Percentiles rank a stretch among this genome's conserved stretches.
Evolutionary conservation across 2,888 invertebrate genomes (phyloP).

Genomic region (Pecten maximus): DNA sequence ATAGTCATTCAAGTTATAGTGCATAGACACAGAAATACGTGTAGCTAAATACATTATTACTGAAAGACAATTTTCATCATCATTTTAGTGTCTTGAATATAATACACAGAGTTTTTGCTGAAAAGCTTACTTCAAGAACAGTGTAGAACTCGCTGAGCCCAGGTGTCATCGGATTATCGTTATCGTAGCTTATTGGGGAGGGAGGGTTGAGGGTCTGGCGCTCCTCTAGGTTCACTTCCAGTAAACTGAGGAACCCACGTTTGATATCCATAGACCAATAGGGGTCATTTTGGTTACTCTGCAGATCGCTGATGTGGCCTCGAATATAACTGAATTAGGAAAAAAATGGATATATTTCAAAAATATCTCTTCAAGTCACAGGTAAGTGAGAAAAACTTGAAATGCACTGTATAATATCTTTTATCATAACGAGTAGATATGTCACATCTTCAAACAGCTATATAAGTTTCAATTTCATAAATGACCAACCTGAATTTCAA

Average conservation of each 20-base stretch:
- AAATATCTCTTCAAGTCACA: background rate
- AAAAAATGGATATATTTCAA: background rate
- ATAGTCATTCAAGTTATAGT: too few relatives aligned
- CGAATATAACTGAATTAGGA: conserved; percentile 66
- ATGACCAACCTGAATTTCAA: conserved; percentile 65
- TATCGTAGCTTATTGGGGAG: conserved; percentile 46
- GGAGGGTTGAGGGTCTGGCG: conserved; percentile 55
- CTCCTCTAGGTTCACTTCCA: conserved; percentile 76
- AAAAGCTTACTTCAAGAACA: conserved; percentile 69
- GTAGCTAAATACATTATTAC: too few relatives aligned
- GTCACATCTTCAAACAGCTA: too few relatives aligned
- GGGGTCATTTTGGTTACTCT: conserved; percentile 77
- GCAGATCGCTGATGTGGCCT: conserved; percentile 72
- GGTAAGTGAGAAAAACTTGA: background rate
- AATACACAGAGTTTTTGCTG: too few relatives aligned
- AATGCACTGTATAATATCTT: background rate
- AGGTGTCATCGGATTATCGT: background rate
- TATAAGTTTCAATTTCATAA: background rate
- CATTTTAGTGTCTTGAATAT: too few relatives aligned
- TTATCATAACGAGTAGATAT: background rate
- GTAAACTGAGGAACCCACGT: conserved; percentile 77
- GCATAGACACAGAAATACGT: too few relatives aligned
- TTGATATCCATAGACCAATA: conserved; percentile 82
- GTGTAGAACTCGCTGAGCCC: conserved; percentile 57
- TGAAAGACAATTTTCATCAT: too few relatives aligned